These are phyloP conservation scores for Leptinotarsa lineolata DNA, from an alignment of 1,140 invertebrate species.

Conservation along the genomic window DNA sequence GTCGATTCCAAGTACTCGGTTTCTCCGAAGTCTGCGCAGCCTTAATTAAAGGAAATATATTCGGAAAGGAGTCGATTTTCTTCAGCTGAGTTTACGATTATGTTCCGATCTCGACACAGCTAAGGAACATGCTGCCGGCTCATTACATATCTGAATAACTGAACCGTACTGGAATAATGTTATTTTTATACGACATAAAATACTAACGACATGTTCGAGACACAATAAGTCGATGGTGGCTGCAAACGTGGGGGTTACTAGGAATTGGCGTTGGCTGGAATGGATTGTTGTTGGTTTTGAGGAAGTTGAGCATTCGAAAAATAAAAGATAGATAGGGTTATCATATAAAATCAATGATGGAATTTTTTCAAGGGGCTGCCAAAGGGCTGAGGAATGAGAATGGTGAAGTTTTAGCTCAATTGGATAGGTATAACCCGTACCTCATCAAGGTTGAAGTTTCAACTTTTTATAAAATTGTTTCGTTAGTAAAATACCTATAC, in stretches of 20 bases:
- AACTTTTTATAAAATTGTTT: too few relatives aligned
- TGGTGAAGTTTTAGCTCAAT: too few relatives aligned
- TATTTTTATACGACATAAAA: constrained; percentile 53
- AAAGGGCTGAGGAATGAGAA: too few relatives aligned
- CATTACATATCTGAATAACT: constrained; percentile 52
- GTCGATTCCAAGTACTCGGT: background rate
- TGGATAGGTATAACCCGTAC: too few relatives aligned
- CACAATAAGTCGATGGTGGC: constrained; percentile 38
- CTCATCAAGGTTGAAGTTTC: too few relatives aligned
- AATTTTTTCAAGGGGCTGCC: too few relatives aligned
- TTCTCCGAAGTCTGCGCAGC: constrained; percentile 15
- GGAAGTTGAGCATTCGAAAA: background rate
- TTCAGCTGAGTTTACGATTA: constrained; percentile 48
- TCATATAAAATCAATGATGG: too few relatives aligned
- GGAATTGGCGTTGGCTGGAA: background rate
- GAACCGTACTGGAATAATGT: constrained; percentile 48
- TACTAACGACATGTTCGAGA: constrained; percentile 51
- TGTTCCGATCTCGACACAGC: constrained; percentile 41
- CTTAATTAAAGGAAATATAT: constrained; percentile 48
- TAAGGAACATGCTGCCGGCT: constrained; percentile 49
- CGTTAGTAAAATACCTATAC: too few relatives aligned
- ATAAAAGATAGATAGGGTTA: too few relatives aligned
- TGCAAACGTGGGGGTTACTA: background rate
- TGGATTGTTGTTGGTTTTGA: background rate
- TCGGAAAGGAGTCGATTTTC: constrained; percentile 46